A percentile compares a stretch with the other conserved stretches of the same genome.
These are phyloP conservation scores for Nerophis ophidion DNA, from an alignment of 2,113 vertebrate species.

Conservation along the genomic window DNA sequence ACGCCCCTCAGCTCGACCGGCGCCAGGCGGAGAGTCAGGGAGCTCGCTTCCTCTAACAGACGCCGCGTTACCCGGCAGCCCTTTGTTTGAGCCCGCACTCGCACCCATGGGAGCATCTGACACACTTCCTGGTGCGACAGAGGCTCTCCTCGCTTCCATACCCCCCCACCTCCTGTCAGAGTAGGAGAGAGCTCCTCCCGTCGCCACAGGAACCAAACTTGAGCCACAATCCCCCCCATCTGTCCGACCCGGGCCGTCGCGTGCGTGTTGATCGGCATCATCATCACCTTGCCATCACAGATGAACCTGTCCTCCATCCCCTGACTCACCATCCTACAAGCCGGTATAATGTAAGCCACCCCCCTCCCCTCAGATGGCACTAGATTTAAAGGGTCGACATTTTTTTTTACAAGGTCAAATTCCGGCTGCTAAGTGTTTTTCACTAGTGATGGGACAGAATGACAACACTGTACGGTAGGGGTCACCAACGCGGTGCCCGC, in stretches of 20 bases:
- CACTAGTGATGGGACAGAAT: too few relatives aligned
- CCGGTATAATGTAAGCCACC: conserved; percentile 35
- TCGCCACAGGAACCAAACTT: conserved; percentile 13
- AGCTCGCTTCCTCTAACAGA: conserved; percentile 21
- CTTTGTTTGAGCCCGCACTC: conserved; percentile 22
- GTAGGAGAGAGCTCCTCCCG: conserved; percentile 12
- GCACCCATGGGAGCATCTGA: conserved; percentile 31
- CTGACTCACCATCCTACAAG: conserved; percentile 8
- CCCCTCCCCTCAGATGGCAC: conserved; percentile 8
- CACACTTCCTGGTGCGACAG: conserved; percentile 37
- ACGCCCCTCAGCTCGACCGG: conserved; percentile 31
- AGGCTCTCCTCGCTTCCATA: conserved; percentile 30
- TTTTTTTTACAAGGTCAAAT: neutral
- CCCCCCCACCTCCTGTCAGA: conserved; percentile 14
- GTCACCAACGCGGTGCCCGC: too few relatives aligned
- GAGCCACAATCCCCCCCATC: conserved; percentile 24
- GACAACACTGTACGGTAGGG: too few relatives aligned
- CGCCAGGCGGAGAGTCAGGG: conserved; percentile 20
- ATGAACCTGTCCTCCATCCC: conserved; percentile 3
- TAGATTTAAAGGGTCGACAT: conserved; percentile 10
- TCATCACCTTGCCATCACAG: conserved; percentile 12
- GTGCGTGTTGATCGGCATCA: conserved; percentile 23
- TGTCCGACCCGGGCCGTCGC: conserved; percentile 16
- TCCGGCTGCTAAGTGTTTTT: too few relatives aligned
- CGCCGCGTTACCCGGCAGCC: conserved; percentile 18